Conservation (phyloP, 2,888 invertebrate species). For the Temnothorax rugatulus region DNA sequence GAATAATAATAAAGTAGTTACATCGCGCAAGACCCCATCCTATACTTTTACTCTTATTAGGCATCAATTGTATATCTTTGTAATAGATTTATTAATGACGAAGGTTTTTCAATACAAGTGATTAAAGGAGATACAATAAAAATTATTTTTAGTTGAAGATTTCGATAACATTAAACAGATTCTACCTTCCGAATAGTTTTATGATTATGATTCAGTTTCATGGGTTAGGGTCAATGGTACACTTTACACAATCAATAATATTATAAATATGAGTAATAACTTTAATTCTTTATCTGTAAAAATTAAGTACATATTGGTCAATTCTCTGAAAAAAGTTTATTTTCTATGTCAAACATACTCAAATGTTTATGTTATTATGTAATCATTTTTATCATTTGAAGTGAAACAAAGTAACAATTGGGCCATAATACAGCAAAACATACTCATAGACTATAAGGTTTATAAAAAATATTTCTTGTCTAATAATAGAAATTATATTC, state of each 20-base stretch:
- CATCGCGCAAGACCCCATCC: too few species aligned
- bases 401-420: neutral
- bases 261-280: neutral
- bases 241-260: constrained; percentile 4
- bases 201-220: constrained; percentile 9
- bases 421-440: neutral
- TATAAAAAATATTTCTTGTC: neutral
- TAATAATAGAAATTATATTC: neutral
- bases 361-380: neutral
- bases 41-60: neutral
- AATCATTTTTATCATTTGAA: neutral
- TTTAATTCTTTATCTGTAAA: neutral
- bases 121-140: neutral
- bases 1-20: too few species aligned
- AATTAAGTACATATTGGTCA: constrained; percentile 2
- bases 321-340: constrained; percentile 1
- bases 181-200: neutral
- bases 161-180: neutral
- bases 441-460: neutral
- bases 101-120: neutral
- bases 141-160: neutral
- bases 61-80: too few species aligned
- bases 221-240: neutral
- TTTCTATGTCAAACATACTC: neutral
- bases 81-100: neutral